A percentile compares a stretch with the other conserved stretches of the same genome.
Conservation (phyloP, 2,797 vertebrate genomes). For the Masticophis lateralis region DNA sequence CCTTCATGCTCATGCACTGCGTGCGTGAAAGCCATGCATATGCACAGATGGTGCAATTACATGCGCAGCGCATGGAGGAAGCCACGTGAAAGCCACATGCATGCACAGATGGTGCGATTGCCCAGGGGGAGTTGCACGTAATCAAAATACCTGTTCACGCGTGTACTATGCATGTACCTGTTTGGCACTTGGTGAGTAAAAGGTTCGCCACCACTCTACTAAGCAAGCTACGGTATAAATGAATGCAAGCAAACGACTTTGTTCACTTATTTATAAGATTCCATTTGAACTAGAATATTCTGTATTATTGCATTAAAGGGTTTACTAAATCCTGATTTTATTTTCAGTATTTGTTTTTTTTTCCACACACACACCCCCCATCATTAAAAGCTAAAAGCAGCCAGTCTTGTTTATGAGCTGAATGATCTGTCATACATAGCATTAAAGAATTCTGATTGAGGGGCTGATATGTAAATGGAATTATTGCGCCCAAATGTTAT, state of each 20-base stretch:
- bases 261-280: background rate
- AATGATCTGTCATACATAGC: background rate
- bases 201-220: too few relatives aligned
- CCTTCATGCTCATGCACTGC: too few relatives aligned
- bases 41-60: too few relatives aligned
- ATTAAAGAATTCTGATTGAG: background rate
- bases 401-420: background rate
- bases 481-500: background rate
- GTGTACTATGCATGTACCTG: too few relatives aligned
- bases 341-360: background rate
- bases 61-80: too few relatives aligned
- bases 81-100: too few relatives aligned
- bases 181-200: too few relatives aligned
- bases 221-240: background rate
- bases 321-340: background rate
- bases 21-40: too few relatives aligned
- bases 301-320: background rate
- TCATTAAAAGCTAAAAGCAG: background rate
- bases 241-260: background rate
- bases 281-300: background rate
- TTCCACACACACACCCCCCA: too few relatives aligned
- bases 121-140: too few relatives aligned
- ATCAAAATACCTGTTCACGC: too few relatives aligned
- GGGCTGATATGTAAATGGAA: background rate
- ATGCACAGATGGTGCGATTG: too few relatives aligned